Base-by-base conservation (phyloP, 2,797 vertebrate species). In the Anguilla marmorata region DNA sequence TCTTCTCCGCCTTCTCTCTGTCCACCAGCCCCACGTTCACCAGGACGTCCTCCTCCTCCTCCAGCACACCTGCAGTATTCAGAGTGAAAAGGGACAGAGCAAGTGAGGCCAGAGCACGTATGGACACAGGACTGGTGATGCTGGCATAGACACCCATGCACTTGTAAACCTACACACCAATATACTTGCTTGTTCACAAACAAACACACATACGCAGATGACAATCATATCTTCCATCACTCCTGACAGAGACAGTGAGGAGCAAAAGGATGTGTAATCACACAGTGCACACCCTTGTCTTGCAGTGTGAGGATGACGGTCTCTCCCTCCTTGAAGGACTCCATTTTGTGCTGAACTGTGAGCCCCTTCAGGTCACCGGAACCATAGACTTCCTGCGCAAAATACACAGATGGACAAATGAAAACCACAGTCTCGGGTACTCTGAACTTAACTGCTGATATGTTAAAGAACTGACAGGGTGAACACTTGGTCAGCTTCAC, bases 21-120 rank as follows among this genome's bases (percentile, higher is more conserved):
- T 99, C 98, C 58, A 98, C 94, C 54, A 99, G 88, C 48, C 96
- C 96, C 66, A 98, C 97, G 0, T 98, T 99, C 54, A 98, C 96
- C 3, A 99, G 94, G 69, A 97, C 95, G 1, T 99, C 98, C 58
- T 96, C 96, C 63, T 97, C 90, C 72, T 97, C 97, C 85, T 96
- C 97, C 21, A 99, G 95, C 0, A 99, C 97, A 0, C 97, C 96
- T 97, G 84, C 1, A 58, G 11, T 0, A n/a, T 24, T 74, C 21
- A 21, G 66, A n/a, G 48, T 16, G 3, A 16, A 86, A 45, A 58
- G 33, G 14, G n/a, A 4, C 19, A 3, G 9, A 11, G 41, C 1
- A n/a, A 83, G 50, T 14, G 63, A 85, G 37, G 79, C 33, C 30
- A 9, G 52, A 27, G 84, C 9, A 19, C 5, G 8, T 24, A 54